Evolutionary conservation across 1,140 invertebrate species (phyloP).

Genomic region (Drosophila nebulosa): DNA sequence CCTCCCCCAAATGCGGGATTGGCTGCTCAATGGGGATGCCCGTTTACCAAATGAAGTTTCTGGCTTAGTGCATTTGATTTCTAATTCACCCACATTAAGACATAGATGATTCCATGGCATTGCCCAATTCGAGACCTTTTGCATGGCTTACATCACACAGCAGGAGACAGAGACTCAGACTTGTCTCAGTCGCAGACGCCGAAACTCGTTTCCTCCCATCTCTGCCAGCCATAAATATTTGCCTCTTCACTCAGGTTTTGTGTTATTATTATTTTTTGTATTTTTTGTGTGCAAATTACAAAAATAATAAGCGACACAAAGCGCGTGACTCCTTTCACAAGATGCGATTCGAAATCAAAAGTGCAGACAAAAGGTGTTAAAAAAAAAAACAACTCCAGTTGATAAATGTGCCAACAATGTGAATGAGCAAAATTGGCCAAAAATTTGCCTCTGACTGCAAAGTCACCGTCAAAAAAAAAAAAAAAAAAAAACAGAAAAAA

Average conservation of each 20-base stretch:
- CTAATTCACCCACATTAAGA: slow-evolving; percentile 18
- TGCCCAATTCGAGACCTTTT: slow-evolving; percentile 47
- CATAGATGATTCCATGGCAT: not conserved
- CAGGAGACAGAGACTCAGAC: slow-evolving; percentile 47
- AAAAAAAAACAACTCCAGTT: slow-evolving; percentile 26
- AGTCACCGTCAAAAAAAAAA: not conserved
- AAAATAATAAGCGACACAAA: slow-evolving; percentile 73
- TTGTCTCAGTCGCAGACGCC: slow-evolving; percentile 39
- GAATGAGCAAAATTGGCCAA: slow-evolving; percentile 36
- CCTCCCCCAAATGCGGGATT: slow-evolving; percentile 12
- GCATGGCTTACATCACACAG: slow-evolving; percentile 68
- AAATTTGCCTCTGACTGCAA: slow-evolving; percentile 57
- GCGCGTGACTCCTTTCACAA: slow-evolving; percentile 78
- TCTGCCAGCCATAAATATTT: slow-evolving; percentile 70
- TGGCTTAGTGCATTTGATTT: slow-evolving; percentile 37
- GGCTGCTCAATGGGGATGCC: slow-evolving; percentile 32
- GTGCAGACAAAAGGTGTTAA: slow-evolving; percentile 74
- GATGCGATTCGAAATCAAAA: slow-evolving; percentile 61
- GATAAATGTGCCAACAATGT: slow-evolving; percentile 51
- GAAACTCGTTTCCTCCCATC: slow-evolving; percentile 63
- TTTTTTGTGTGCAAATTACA: slow-evolving; percentile 69
- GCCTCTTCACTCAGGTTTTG: slow-evolving; percentile 54
- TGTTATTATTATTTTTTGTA: slow-evolving; percentile 16
- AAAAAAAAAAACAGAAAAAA: slow-evolving; percentile 27
- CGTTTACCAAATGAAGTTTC: not conserved